These are phyloP conservation scores for Montipora capricornis DNA, from an alignment of 64 coral and sea anemone genomes.

Conservation along the genomic window DNA sequence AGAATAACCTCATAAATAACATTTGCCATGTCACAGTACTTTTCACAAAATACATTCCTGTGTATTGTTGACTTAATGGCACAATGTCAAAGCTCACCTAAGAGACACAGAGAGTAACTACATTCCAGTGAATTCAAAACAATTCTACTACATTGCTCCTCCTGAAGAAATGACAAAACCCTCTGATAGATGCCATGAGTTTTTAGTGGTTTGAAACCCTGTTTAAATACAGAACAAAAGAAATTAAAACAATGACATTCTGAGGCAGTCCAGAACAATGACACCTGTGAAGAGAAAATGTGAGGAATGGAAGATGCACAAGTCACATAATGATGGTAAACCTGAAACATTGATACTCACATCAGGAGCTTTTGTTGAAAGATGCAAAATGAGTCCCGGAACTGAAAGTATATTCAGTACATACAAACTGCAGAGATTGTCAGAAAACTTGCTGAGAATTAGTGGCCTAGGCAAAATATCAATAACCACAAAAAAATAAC, in stretches of 20 bases:
- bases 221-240: background rate
- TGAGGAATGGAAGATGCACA: background rate
- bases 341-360: conserved; percentile 35
- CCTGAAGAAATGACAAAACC: conserved; percentile 73
- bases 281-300: background rate
- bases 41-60: background rate
- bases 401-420: conserved; percentile 93
- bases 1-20: too few relatives aligned
- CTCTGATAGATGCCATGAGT: conserved; percentile 64
- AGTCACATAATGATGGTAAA: too few relatives aligned
- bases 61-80: too few relatives aligned
- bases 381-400: conserved; percentile 86
- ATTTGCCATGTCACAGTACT: background rate
- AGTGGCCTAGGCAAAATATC: conserved; percentile 50
- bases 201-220: conserved; percentile 79
- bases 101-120: conserved; percentile 88
- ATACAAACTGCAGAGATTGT: conserved; percentile 91
- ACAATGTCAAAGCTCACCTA: conserved; percentile 62
- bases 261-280: background rate
- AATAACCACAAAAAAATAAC: too few relatives aligned
- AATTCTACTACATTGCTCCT: conserved; percentile 82
- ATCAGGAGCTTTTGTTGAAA: conserved; percentile 81
- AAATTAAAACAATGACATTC: background rate
- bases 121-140: conserved; percentile 86
- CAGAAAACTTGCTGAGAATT: conserved; percentile 78